phyloP scores from a whole-genome alignment of 2,888 invertebrate genomes.

The Parapristionchus giblindavisi region DNA sequence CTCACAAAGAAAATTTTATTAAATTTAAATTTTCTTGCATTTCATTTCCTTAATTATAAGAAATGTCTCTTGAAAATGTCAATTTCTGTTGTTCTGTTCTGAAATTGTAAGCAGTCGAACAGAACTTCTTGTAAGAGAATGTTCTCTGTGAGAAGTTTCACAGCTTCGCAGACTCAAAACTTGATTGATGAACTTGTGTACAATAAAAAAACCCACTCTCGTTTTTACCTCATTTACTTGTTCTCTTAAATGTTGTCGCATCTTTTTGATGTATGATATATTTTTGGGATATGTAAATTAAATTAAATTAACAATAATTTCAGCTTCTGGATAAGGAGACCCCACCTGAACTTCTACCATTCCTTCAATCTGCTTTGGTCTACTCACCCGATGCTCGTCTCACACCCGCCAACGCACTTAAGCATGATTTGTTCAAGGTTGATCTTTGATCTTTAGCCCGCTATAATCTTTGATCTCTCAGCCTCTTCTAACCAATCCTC shows the following conservation, averaged over 20 bases:
- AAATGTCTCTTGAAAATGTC: no score
- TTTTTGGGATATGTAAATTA: neutral
- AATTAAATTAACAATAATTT: neutral
- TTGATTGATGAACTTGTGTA: no score
- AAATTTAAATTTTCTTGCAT: neutral
- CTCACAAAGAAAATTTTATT: neutral
- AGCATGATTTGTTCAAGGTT: slow-evolving; percentile 20
- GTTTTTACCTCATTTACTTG: no score
- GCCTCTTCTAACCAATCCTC: slow-evolving; percentile 18
- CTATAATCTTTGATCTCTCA: no score
- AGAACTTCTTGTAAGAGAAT: no score
- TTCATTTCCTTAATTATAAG: no score
- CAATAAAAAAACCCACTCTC: no score
- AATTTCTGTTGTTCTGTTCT: neutral
- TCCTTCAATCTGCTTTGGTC: slow-evolving; percentile 1
- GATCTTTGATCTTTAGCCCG: neutral
- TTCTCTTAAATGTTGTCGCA: no score
- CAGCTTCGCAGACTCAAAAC: no score
- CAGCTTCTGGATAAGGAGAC: slow-evolving; percentile 16
- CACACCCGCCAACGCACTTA: slow-evolving; percentile 9
- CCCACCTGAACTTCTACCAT: slow-evolving; percentile 8
- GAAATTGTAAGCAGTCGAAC: no score
- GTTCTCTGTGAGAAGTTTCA: no score
- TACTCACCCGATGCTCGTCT: slow-evolving; percentile 22
- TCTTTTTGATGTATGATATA: neutral